These are phyloP conservation scores for Callocephalon fimbriatum DNA, from an alignment of 2,113 vertebrate species.

Conservation along the genomic window DNA sequence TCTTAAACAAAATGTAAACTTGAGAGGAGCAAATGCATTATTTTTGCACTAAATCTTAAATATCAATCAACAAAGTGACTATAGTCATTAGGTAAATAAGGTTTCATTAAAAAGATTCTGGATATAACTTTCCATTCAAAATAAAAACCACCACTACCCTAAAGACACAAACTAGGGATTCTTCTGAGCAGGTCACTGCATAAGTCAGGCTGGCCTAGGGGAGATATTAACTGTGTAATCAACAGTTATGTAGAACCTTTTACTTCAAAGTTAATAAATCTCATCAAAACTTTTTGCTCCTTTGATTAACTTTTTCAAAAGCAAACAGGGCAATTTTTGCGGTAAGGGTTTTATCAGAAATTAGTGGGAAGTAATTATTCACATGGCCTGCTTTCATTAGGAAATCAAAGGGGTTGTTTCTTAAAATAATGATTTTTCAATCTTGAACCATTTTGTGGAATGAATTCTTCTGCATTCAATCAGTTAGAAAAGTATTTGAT, in stretches of 20 bases:
- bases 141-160: not conserved
- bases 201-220: not conserved
- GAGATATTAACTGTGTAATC: not conserved
- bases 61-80: not conserved
- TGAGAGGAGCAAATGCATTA: not conserved
- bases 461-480: not conserved
- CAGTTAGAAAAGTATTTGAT: constrained; percentile 18
- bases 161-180: not conserved
- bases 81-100: not conserved
- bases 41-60: not conserved
- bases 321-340: not conserved
- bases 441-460: not conserved
- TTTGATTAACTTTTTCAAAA: not conserved
- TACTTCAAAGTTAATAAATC: not conserved
- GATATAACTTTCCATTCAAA: not conserved
- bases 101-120: not conserved
- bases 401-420: constrained; percentile 7
- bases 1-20: not conserved
- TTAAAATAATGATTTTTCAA: constrained; percentile 8
- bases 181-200: not conserved
- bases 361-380: constrained; percentile 13
- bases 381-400: constrained; percentile 14
- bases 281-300: not conserved
- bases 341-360: not conserved
- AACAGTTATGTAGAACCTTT: not conserved